Conservation (phyloP, 2,113 vertebrate genomes). For the Martes martes region DNA sequence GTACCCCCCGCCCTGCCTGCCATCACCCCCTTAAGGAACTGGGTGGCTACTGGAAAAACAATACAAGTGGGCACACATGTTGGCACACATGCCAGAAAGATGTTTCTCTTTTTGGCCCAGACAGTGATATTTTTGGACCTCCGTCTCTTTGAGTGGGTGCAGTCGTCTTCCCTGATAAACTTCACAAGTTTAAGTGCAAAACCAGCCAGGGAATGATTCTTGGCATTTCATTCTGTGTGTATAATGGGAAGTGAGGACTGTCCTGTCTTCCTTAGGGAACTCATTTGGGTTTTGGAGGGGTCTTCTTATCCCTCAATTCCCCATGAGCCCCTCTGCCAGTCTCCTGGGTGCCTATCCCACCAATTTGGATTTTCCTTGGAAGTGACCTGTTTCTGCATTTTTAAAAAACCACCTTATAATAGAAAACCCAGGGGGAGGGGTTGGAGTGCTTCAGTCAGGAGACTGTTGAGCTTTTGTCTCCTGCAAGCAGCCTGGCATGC, state of each 20-base stretch:
- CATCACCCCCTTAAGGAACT: neutral
- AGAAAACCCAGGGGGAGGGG: neutral
- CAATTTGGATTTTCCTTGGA: neutral
- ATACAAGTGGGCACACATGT: neutral
- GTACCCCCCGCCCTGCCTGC: neutral
- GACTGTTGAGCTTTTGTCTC: neutral
- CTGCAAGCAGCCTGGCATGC: neutral
- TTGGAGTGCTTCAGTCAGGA: neutral
- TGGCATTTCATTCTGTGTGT: neutral
- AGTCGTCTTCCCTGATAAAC: slow-evolving; percentile 36
- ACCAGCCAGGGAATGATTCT: neutral
- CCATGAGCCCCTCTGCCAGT: neutral
- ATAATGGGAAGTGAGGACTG: neutral
- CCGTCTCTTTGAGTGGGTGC: slow-evolving; percentile 42
- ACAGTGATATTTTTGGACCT: slow-evolving; percentile 53
- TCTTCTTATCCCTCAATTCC: neutral
- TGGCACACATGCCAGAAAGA: neutral
- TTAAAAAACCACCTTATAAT: neutral
- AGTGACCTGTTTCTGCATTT: neutral
- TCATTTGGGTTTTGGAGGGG: neutral
- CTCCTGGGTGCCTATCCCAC: neutral
- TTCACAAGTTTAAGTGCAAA: slow-evolving; percentile 20
- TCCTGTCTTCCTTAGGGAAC: neutral
- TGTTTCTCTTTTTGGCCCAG: slow-evolving; percentile 51
- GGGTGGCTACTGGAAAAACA: neutral